Conservation (phyloP, 2,113 vertebrate species). For the Embiotoca jacksoni region DNA sequence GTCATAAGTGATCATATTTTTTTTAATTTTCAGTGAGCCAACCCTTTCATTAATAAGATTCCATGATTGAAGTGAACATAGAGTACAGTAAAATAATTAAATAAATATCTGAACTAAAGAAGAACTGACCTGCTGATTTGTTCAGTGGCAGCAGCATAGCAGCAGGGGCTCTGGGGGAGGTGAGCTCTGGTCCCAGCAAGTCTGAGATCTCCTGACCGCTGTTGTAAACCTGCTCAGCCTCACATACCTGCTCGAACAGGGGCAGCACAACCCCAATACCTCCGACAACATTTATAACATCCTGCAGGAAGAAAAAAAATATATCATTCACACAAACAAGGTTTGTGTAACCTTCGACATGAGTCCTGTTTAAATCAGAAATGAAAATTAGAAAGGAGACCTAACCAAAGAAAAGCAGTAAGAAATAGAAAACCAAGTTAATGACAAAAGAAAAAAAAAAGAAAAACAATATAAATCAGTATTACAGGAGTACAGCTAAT, state of each 20-base stretch:
- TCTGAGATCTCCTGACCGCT: conserved; percentile 88
- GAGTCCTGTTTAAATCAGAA: background rate
- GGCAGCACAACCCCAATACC: conserved; percentile 92
- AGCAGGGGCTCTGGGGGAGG: conserved; percentile 85
- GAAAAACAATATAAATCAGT: too few relatives aligned
- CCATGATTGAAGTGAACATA: background rate
- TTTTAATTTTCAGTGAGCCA: too few relatives aligned
- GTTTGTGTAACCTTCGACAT: background rate
- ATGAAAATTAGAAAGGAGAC: background rate
- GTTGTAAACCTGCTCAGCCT: conserved; percentile 83
- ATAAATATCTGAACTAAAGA: background rate
- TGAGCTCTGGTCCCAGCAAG: conserved; percentile 92
- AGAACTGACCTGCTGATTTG: conserved; percentile 88
- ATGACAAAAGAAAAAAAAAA: too few relatives aligned
- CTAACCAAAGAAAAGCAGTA: background rate
- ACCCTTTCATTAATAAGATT: background rate
- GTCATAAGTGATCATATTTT: too few relatives aligned
- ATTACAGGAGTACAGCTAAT: too few relatives aligned
- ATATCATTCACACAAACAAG: background rate
- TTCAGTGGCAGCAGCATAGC: conserved; percentile 91
- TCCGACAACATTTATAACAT: conserved; percentile 93
- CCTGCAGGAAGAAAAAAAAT: conserved; percentile 75
- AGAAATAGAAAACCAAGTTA: background rate
- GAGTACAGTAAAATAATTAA: background rate
- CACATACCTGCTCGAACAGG: conserved; percentile 90